Evolutionary conservation across 1,140 invertebrate species (phyloP).

Genomic region (Dryas iulia): DNA sequence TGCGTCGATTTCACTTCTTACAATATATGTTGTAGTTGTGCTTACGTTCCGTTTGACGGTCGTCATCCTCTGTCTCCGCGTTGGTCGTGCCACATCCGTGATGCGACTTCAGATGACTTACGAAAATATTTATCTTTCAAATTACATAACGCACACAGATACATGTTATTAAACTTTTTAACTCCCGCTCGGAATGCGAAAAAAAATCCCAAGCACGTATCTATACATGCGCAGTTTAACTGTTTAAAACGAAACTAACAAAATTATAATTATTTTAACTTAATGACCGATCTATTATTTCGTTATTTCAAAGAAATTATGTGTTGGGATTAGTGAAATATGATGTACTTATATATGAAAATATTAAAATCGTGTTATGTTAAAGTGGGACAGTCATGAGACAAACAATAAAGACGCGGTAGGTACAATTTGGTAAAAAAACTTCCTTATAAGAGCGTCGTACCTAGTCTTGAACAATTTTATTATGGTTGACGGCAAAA

Average conservation of each 20-base stretch:
- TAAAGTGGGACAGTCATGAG: too few species aligned
- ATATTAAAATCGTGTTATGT: not conserved
- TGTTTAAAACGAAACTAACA: too few species aligned
- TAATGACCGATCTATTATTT: too few species aligned
- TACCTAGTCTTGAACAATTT: conserved; percentile 25
- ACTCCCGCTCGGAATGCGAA: too few species aligned
- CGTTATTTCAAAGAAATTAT: too few species aligned
- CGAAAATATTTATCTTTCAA: not conserved
- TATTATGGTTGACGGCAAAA: conserved; percentile 30
- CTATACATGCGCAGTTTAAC: too few species aligned
- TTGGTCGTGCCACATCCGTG: conserved; percentile 5
- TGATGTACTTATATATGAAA: not conserved
- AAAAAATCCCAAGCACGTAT: too few species aligned
- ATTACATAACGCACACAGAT: not conserved
- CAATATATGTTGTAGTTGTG: conserved; percentile 20
- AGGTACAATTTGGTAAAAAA: conserved; percentile 9
- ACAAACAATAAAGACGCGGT: conserved; percentile 3
- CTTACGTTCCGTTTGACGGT: conserved; percentile 16
- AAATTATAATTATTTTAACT: too few species aligned
- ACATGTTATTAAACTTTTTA: too few species aligned
- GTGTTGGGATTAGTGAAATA: not conserved
- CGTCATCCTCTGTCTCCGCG: conserved; percentile 31
- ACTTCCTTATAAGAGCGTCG: conserved; percentile 20
- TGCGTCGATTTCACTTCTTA: conserved; percentile 35
- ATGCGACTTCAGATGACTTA: conserved; percentile 5